Evolutionary conservation across 2,113 vertebrate species (phyloP), one percentile per base, ranked within the genome.

Genomic region (Neopipo cinnamomea): DNA sequence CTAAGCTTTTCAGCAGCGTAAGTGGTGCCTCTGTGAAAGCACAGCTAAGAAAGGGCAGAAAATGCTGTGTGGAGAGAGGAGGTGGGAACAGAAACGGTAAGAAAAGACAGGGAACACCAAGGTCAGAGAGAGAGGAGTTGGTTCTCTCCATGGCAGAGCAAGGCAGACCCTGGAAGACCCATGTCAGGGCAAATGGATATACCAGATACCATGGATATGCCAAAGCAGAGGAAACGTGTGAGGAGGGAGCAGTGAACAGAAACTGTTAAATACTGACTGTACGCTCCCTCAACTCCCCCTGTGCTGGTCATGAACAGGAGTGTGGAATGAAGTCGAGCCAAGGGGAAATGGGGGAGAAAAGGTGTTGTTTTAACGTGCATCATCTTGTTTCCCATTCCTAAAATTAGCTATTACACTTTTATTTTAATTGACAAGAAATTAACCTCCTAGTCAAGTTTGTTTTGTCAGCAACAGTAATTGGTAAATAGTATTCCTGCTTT

Each of bases 351-450:
- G 5, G 11, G 5, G 4, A 42, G 27, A 53, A 59, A 63, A 77
- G 11, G 8, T 65, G 27, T 0, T 33, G 8, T 5, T 84, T 74
- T 35, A 74, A 27, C 0, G 0, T 11, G 11, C 19, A 9, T 83
- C 37, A 14, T 90, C 58, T 67, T 31, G 14, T 66, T 83, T 47
- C 37, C 14, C n/a, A 4, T 46, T 73, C 19, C 4, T 42, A 28
- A 70, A 44, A 50, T 49, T 31, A 73, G 8, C 35, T 75, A 25
- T 58, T 72, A 47, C 13, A 31, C 14, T 91, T 85, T 68, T 42
- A 41, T 76, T 86, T 70, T 62, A 79, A 56, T 27, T 73, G 24
- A 16, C 37, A 77, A 59, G 73, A 86, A 73, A 63, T 49, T 49
- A 46, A 46, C 44, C 24, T 79, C 25, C 25, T 24, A 28, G 27